These are phyloP conservation scores for Aplysina aerophoba DNA, from an alignment of 37 sponge, comb jelly and placozoan species.

Conservation along the genomic window DNA sequence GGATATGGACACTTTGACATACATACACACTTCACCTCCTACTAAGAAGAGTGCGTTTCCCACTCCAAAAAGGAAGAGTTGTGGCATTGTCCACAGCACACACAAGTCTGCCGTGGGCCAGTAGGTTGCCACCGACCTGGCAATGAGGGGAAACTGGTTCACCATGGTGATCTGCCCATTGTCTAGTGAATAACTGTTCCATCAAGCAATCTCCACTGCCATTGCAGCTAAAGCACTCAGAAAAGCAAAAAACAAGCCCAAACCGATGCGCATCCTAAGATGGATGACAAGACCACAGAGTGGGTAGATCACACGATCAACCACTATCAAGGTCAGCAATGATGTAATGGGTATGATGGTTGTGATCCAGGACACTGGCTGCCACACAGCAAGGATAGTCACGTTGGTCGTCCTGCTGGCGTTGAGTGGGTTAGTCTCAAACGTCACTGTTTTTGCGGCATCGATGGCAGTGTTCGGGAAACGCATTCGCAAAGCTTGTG, in stretches of 20 bases:
- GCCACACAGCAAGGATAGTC: background rate
- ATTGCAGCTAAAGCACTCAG: background rate
- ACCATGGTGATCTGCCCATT: background rate
- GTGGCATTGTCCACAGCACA: background rate
- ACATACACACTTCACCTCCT: background rate
- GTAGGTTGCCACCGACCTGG: background rate
- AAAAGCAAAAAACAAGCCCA: conserved; percentile 17
- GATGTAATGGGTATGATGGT: background rate
- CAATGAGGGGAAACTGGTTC: background rate
- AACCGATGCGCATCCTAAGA: background rate
- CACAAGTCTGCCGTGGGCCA: background rate
- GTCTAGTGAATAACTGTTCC: background rate
- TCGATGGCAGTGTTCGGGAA: too few species aligned
- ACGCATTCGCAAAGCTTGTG: too few species aligned
- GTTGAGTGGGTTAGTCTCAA: too few species aligned
- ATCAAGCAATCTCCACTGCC: background rate
- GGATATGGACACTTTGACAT: too few species aligned
- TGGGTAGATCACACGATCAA: conserved; percentile 5
- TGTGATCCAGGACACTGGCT: background rate
- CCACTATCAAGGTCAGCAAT: background rate
- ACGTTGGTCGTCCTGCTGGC: background rate
- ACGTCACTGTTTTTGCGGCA: too few species aligned
- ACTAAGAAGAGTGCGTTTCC: conserved; percentile 1
- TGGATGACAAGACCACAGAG: background rate
- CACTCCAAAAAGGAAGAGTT: background rate